Conservation (phyloP, 2,113 vertebrate species). For the Numenius arquata region DNA sequence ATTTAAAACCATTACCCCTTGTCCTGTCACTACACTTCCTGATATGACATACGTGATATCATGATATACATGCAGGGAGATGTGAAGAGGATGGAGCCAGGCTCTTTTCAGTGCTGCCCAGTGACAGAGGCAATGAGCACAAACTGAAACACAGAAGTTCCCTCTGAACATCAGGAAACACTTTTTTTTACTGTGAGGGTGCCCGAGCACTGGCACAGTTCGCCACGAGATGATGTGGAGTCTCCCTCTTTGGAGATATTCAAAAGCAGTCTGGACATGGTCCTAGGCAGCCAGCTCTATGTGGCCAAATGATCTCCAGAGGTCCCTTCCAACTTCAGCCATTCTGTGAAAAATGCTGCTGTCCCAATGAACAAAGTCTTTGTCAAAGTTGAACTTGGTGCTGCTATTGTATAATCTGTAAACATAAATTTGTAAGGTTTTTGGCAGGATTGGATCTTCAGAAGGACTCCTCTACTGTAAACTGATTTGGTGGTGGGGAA, state of each 20-base stretch:
- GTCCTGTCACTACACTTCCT: too few relatives aligned
- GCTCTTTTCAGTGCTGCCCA: background rate
- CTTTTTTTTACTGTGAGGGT: background rate
- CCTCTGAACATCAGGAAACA: background rate
- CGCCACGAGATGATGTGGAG: background rate
- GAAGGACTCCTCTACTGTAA: background rate
- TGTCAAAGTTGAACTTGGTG: background rate
- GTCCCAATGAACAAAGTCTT: background rate
- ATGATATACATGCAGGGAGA: background rate
- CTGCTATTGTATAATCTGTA: background rate
- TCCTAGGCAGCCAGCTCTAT: background rate
- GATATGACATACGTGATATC: too few relatives aligned
- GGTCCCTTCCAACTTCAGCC: background rate
- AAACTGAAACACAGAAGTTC: background rate
- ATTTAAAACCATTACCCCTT: too few relatives aligned
- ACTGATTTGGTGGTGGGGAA: background rate
- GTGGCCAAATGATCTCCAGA: background rate
- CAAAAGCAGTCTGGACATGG: background rate
- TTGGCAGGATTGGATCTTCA: background rate
- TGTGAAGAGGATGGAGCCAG: background rate
- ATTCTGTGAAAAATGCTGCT: background rate
- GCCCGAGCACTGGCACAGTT: background rate
- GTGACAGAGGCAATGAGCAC: background rate
- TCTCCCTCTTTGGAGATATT: background rate
- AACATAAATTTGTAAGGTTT: background rate